Evolutionary conservation across 1,140 invertebrate genomes (phyloP), one percentile per base, ranked within the genome.

Genomic region (Rhynchophorus ferrugineus): DNA sequence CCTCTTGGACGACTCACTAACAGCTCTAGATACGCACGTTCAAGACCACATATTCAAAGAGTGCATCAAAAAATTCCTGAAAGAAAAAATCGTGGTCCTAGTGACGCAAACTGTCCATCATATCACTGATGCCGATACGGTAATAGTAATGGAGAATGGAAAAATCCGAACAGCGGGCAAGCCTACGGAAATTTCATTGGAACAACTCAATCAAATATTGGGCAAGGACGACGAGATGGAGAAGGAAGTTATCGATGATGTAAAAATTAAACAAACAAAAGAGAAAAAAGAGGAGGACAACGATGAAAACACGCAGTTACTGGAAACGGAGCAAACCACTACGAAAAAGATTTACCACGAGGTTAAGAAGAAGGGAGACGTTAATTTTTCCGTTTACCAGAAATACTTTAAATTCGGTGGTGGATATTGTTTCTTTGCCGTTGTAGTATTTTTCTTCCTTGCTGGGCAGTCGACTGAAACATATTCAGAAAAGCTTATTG

Each of bases 31-130:
- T 66, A 75, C 85, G 1, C 82, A 84, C 57, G 88, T 89, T 1
- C 84, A 86, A 8, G 79, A 82, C 48, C 82, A 89, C 65, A 74
- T 92, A 52, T 91, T 90, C 60, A 77, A 84, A 36, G 75, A 85
- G 49, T 83, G 82, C 56, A 80, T 87, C 41, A 73, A 68, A 37
- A 80, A 80, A 3, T 82, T 83, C 64, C 71, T 92, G 51, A 76
- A 79, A 17, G 71, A 79, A 14, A 83, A 89, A 61, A 82, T 86
- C 1, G 71, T 82, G 0, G 77, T 95, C 35, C 74, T 66, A 70
- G 90, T 42, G 82, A 89, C 21, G 89, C 89, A 18, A 87, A 90
- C 93, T 66, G 68, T 91, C 46, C 87, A 91, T 63, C 91, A 87
- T 61, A 72, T 95, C 1, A 81, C 83, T 63, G 76, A 81, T 41